phyloP scores from a whole-genome alignment of 1,140 invertebrate genomes.

The Panonychus citri region DNA sequence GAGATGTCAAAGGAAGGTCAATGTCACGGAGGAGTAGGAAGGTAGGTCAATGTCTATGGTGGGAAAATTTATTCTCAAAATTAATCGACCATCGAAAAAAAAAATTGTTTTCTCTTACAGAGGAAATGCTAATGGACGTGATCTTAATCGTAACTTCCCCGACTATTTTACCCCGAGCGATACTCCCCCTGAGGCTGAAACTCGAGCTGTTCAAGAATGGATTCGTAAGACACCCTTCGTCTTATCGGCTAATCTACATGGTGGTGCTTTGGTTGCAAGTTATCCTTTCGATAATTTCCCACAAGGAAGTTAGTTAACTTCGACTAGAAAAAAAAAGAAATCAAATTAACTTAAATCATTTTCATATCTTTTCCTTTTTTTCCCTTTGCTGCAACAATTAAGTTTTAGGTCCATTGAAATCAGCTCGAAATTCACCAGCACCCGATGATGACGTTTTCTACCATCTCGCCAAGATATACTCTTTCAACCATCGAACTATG shows the following conservation, averaged over 20 bases:
- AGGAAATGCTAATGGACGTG: slow-evolving; percentile 20
- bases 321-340: too few relatives aligned
- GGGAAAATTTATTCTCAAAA: too few relatives aligned
- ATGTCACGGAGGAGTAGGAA: slow-evolving; percentile 24
- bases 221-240: slow-evolving; percentile 26
- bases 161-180: slow-evolving; percentile 19
- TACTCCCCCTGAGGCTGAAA: slow-evolving; percentile 22
- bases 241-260: slow-evolving; percentile 30
- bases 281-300: slow-evolving; percentile 27
- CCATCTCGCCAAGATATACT: slow-evolving; percentile 18
- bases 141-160: slow-evolving; percentile 28
- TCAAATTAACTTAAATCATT: too few relatives aligned
- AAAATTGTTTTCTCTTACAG: slow-evolving; percentile 1
- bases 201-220: slow-evolving; percentile 23
- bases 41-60: slow-evolving; percentile 16
- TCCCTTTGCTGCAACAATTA: too few relatives aligned
- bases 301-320: slow-evolving; percentile 2
- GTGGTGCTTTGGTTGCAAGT: slow-evolving; percentile 31
- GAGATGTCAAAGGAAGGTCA: slow-evolving; percentile 22
- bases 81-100: too few relatives aligned
- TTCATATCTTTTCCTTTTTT: too few relatives aligned
- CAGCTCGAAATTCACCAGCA: slow-evolving; percentile 4
- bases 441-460: slow-evolving; percentile 21
- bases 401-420: not conserved
- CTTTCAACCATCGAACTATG: slow-evolving; percentile 24